These are phyloP conservation scores for Peromyscus polionotus DNA, from an alignment of 2,113 vertebrate genomes.

Conservation along the genomic window DNA sequence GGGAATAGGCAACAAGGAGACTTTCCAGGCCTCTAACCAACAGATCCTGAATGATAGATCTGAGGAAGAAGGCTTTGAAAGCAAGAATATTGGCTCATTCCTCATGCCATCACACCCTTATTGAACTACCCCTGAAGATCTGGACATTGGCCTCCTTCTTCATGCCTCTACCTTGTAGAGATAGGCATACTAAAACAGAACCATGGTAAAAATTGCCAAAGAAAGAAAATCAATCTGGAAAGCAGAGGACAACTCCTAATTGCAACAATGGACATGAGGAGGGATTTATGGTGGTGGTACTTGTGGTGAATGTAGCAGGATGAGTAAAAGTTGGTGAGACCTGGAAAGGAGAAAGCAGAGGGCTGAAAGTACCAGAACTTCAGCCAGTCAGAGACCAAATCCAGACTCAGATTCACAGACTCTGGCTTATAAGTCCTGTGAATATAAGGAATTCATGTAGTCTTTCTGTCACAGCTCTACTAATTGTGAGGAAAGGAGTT, in stretches of 20 bases:
- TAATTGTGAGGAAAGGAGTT: not conserved
- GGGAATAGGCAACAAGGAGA: not conserved
- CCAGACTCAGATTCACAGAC: no score
- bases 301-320: fast-evolving
- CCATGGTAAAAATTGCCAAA: not conserved
- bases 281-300: fast-evolving
- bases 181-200: not conserved
- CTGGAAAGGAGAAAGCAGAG: fast-evolving
- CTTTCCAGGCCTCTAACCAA: not conserved
- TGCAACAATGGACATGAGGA: no score
- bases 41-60: not conserved
- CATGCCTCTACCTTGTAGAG: not conserved
- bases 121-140: not conserved
- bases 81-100: fast-evolving
- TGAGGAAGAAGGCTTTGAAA: not conserved
- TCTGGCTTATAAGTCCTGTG: not conserved
- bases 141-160: not conserved
- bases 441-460: not conserved
- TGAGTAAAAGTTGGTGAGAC: no score
- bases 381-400: fast-evolving
- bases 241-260: not conserved
- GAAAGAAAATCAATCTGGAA: not conserved
- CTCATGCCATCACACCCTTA: not conserved
- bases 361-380: fast-evolving
- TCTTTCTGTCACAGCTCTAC: not conserved